Percentiles rank a stretch among this genome's conserved stretches.
Evolutionary conservation across 2,888 invertebrate species (phyloP).

Genomic region (Andrena praecox): DNA sequence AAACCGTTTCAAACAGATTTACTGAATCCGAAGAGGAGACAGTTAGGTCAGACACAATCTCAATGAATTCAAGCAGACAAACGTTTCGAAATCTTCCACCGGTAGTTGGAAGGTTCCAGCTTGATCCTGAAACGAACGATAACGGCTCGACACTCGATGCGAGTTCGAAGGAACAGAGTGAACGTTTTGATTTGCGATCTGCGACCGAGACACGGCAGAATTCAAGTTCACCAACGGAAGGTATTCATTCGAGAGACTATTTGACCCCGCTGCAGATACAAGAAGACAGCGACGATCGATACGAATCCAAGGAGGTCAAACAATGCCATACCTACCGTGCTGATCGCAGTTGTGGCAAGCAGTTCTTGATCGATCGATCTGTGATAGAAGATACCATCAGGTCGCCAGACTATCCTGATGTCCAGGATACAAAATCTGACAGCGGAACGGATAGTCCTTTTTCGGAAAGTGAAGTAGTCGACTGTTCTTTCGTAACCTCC

Average conservation of each 20-base stretch:
- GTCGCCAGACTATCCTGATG: neutral
- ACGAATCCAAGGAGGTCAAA: neutral
- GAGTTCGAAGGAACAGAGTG: neutral
- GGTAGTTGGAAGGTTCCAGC: too few relatives aligned
- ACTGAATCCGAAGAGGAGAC: neutral
- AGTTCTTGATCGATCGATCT: neutral
- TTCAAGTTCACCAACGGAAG: neutral
- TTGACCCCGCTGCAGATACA: too few relatives aligned
- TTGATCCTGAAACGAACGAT: too few relatives aligned
- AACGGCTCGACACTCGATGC: neutral
- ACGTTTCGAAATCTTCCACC: neutral
- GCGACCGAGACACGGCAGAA: neutral
- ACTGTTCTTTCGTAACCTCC: neutral
- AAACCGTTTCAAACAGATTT: neutral
- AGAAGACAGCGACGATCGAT: neutral
- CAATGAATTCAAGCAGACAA: constrained; percentile 4
- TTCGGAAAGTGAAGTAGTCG: neutral
- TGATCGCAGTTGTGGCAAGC: neutral
- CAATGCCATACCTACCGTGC: neutral
- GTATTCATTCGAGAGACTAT: neutral
- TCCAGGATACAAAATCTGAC: too few relatives aligned
- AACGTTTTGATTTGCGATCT: neutral
- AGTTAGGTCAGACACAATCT: neutral
- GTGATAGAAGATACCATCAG: neutral
- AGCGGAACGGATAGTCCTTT: neutral